Conservation (phyloP, 2,113 vertebrate genomes). For the Cynoglossus semilaevis region DNA sequence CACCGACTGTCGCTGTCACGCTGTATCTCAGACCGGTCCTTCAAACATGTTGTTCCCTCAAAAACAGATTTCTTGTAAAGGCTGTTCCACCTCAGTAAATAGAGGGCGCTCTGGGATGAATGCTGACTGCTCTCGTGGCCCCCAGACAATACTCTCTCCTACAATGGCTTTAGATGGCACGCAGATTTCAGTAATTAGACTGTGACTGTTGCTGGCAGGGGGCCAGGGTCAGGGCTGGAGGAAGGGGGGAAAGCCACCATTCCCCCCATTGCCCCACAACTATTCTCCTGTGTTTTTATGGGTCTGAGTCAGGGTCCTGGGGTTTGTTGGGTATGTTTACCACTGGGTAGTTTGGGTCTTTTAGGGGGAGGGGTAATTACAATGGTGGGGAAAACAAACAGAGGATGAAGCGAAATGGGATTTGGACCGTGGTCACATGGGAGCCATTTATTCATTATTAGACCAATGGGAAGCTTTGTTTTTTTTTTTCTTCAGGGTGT, state of each 20-base stretch:
- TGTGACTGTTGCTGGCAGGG: slow-evolving; percentile 75
- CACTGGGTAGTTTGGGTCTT: slow-evolving; percentile 58
- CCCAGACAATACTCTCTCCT: slow-evolving; percentile 71
- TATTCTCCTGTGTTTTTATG: slow-evolving; percentile 64
- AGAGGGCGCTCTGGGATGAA: slow-evolving; percentile 65
- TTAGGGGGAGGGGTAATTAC: slow-evolving; percentile 66
- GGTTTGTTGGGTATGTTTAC: slow-evolving; percentile 70
- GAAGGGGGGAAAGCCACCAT: slow-evolving; percentile 39
- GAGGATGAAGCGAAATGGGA: slow-evolving; percentile 66
- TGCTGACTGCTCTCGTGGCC: slow-evolving; percentile 58
- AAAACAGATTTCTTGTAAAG: slow-evolving; percentile 65
- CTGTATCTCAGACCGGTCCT: slow-evolving; percentile 49
- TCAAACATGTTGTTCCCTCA: slow-evolving; percentile 43
- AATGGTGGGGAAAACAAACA: slow-evolving; percentile 75
- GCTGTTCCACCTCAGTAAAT: slow-evolving; percentile 69
- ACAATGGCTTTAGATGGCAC: slow-evolving; percentile 73
- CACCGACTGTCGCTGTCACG: slow-evolving; percentile 32
- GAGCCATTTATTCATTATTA: slow-evolving; percentile 73
- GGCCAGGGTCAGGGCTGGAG: slow-evolving; percentile 62
- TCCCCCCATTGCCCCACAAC: slow-evolving; percentile 42
- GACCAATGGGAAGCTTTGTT: slow-evolving; percentile 64
- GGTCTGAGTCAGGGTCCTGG: slow-evolving; percentile 66
- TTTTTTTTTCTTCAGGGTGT: slow-evolving; percentile 64
- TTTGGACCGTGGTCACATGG: slow-evolving; percentile 67
- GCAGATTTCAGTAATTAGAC: slow-evolving; percentile 77